Evolutionary conservation across 1,140 invertebrate species (phyloP).

Genomic region (Batillaria attramentaria): DNA sequence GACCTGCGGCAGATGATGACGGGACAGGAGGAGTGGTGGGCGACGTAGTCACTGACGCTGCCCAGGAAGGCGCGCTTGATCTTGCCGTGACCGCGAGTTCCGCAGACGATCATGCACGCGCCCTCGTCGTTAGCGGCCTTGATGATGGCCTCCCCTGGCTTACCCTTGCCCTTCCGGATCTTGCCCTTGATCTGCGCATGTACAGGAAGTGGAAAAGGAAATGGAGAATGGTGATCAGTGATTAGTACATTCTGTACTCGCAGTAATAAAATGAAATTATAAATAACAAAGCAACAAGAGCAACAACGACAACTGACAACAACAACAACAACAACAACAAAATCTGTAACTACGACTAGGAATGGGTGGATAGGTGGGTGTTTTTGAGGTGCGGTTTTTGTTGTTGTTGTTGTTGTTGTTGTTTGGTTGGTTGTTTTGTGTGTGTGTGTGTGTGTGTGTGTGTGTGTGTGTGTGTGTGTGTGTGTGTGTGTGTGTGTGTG

Average conservation of each 20-base stretch:
- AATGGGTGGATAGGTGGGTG: too few relatives aligned
- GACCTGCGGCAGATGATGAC: conserved; percentile 47
- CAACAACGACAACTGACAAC: too few relatives aligned
- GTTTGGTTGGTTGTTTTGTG: too few relatives aligned
- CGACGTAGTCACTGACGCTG: conserved; percentile 55
- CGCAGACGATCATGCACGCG: conserved; percentile 52
- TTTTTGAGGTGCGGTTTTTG: too few relatives aligned
- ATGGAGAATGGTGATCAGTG: too few relatives aligned
- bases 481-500: background rate
- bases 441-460: conserved; percentile 12
- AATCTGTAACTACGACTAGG: too few relatives aligned
- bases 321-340: too few relatives aligned
- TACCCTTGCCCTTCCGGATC: conserved; percentile 46
- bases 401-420: too few relatives aligned
- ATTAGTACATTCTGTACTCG: too few relatives aligned
- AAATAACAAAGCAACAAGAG: too few relatives aligned
- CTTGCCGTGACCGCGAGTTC: conserved; percentile 47
- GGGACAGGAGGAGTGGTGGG: conserved; percentile 45
- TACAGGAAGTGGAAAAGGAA: too few relatives aligned
- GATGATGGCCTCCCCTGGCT: conserved; percentile 54
- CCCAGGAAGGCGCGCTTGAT: conserved; percentile 49
- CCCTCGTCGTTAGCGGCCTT: conserved; percentile 49
- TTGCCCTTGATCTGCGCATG: conserved; percentile 48
- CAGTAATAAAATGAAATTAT: too few relatives aligned
- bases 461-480: conserved; percentile 5